These are phyloP conservation scores for Fregetta grallaria DNA, from an alignment of 2,113 vertebrate genomes.

Conservation along the genomic window DNA sequence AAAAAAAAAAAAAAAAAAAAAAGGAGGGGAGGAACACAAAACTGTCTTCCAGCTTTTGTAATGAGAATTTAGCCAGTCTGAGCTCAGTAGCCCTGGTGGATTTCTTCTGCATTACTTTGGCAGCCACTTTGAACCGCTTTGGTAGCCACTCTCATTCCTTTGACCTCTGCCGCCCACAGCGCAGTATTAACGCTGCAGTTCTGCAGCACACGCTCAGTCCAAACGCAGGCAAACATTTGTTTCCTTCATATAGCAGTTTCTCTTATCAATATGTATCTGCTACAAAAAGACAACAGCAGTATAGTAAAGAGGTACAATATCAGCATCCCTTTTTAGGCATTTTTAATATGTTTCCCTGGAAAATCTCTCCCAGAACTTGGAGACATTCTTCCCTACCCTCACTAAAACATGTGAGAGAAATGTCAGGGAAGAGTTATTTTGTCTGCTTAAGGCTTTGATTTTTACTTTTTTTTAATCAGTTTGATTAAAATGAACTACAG, in stretches of 20 bases:
- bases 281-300: neutral
- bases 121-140: neutral
- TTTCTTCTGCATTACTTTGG: neutral
- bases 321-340: neutral
- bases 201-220: neutral
- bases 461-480: neutral
- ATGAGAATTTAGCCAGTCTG: neutral
- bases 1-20: neutral
- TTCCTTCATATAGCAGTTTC: neutral
- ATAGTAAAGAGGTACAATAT: neutral
- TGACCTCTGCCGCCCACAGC: rapidly evolving
- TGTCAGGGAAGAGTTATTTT: neutral
- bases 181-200: too few species aligned
- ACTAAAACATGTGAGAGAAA: neutral
- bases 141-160: neutral
- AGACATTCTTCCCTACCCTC: neutral
- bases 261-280: neutral
- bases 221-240: neutral
- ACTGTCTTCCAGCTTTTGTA: neutral
- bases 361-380: neutral
- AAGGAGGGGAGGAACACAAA: neutral
- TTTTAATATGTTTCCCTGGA: neutral
- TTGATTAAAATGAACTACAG: neutral
- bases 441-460: neutral
- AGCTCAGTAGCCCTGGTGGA: neutral